These are phyloP conservation scores for Lamproptera curius DNA, from an alignment of 2,888 invertebrate species.

Conservation along the genomic window DNA sequence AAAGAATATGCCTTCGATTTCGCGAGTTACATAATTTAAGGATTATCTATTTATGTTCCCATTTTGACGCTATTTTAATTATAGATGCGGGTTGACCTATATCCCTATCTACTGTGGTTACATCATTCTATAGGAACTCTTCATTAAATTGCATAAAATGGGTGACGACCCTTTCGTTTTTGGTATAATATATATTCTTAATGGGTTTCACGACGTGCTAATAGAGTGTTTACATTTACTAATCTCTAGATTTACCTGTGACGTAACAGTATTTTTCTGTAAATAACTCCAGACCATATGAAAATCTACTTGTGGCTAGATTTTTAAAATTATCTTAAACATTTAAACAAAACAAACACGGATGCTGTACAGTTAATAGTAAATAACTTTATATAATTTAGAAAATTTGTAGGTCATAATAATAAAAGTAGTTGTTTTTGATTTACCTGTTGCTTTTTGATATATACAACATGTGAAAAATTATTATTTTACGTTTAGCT, in stretches of 20 bases:
- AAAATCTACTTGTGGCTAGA: not conserved
- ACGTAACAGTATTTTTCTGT: too few species aligned
- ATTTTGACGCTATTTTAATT: slow-evolving; percentile 67
- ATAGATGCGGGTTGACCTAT: slow-evolving; percentile 58
- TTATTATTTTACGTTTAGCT: slow-evolving; percentile 65
- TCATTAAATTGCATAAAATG: slow-evolving; percentile 27
- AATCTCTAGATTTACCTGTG: slow-evolving; percentile 6
- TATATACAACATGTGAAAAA: not conserved
- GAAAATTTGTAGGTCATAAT: too few species aligned
- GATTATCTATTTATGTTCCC: slow-evolving; percentile 48
- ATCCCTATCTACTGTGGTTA: slow-evolving; percentile 39
- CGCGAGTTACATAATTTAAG: slow-evolving; percentile 64
- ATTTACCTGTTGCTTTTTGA: too few species aligned
- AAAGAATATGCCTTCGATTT: slow-evolving; percentile 23
- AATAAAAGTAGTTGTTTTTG: too few species aligned
- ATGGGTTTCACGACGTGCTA: not conserved
- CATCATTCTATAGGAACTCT: slow-evolving; percentile 34
- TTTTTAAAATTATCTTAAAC: too few species aligned
- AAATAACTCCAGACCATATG: too few species aligned
- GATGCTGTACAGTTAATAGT: too few species aligned
- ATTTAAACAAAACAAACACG: too few species aligned
- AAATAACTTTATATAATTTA: too few species aligned
- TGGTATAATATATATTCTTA: slow-evolving; percentile 28
- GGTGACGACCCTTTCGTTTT: slow-evolving; percentile 31
- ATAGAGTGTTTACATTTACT: not conserved